Evolutionary conservation across 2,797 vertebrate species (phyloP), one percentile per base, ranked within the genome.

Genomic region (Pangasius macronema): DNA sequence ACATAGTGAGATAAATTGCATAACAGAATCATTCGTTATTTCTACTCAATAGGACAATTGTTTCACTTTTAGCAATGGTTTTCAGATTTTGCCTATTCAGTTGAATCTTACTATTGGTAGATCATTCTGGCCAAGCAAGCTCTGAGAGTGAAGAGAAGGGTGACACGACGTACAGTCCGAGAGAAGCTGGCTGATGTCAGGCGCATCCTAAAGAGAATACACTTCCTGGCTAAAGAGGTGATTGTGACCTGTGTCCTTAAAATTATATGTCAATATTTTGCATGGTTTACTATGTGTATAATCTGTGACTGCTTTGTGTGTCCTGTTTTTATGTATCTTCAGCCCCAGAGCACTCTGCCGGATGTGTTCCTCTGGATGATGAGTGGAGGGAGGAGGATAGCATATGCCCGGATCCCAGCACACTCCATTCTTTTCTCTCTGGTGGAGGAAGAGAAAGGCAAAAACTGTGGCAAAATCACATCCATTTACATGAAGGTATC

Each of bases 321-420:
- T 53, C 51, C 49, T 79, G 51, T 82, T 70, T 81, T 39, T 86
- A 63, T 84, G 30, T 83, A 22, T 67, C 51, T 86, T 18, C 92
- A 99, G 98, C 98, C 98, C 3, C 98, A 99, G 92, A 95, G 94
- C 82, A 97, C 97, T 5, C 94, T 99, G 59, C 98, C 97, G 0
- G 98, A 98, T 33, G 95, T 95, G 53, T 95, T 99, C 33, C 73
- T 99, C 51, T 99, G 98, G 98, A 95, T 98, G 96, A 89, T 98
- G 87, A 96, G 95, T 63, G 97, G 95, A 67, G 94, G 88, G 39
- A 96, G 92, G 86, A 94, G 95, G 14, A 91, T 98, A 89, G 97
- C 98, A 2, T 98, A 97, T 0, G 91, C 96, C 75, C 94, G 96
- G 83, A 95, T 99, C 73, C 96, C 97, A 1, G 94, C 96, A 4